phyloP scores from a whole-genome alignment of 2,888 invertebrate genomes.

The Leptarthrus brevirostris region DNA sequence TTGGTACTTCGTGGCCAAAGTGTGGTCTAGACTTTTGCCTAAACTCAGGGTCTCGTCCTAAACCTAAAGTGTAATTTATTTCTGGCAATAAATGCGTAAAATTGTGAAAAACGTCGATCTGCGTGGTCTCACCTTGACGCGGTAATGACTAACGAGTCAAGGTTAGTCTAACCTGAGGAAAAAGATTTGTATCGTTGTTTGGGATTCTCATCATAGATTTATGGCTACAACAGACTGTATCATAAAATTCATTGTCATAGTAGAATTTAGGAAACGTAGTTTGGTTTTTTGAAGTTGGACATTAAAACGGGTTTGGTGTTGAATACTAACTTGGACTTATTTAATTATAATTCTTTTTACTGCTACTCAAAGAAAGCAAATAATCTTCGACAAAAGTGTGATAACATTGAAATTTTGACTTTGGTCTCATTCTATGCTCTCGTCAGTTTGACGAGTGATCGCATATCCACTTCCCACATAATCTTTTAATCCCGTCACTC shows the following conservation, averaged over 20 bases:
- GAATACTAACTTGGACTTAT: too few relatives aligned
- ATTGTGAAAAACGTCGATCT: neutral
- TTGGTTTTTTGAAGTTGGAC: too few relatives aligned
- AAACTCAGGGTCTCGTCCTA: neutral
- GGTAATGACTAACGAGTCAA: neutral
- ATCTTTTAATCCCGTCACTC: constrained; percentile 39
- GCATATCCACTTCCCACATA: constrained; percentile 35
- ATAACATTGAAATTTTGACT: constrained; percentile 1
- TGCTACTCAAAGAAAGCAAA: too few relatives aligned
- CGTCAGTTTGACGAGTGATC: neutral
- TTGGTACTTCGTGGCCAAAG: constrained; percentile 3
- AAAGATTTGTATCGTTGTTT: neutral
- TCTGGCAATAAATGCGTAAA: constrained; percentile 25
- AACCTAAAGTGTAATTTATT: neutral
- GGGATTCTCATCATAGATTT: constrained; percentile 33
- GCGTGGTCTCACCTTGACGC: constrained; percentile 17
- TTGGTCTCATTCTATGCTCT: constrained; percentile 2
- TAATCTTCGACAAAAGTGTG: too few relatives aligned
- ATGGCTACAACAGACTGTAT: too few relatives aligned
- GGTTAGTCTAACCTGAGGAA: neutral
- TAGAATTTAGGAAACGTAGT: too few relatives aligned
- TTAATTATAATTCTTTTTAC: too few relatives aligned
- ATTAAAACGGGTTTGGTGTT: too few relatives aligned
- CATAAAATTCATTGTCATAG: too few relatives aligned
- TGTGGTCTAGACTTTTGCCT: neutral